Base-by-base conservation (phyloP, 2,888 invertebrate species). In the Seira sanloemensis region DNA sequence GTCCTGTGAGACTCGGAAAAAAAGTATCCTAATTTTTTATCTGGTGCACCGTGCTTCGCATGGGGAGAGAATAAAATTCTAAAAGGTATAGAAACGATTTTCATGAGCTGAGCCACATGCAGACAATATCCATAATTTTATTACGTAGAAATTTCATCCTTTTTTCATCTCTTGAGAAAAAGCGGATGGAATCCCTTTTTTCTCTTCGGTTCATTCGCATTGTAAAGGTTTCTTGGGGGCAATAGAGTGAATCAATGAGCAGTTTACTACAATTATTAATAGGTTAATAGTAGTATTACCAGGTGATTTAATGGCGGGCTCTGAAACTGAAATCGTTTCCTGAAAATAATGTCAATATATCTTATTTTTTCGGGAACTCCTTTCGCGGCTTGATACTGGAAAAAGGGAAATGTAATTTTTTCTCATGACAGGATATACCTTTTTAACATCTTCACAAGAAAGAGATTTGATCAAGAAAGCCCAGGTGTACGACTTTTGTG, bases 91-190 rank as follows among this genome's bases (percentile, higher is more conserved):
- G n/a, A 18, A 50, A 18, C 2, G n/a, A 50, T 50, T 2, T 50
- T 12, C 50, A 50, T 37, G 50, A 50, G 50, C 50, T 7, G 50
- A 50, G 50, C 50, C 50, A 50, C 50, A 50, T 50, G 50, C 50
- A 50, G 50, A 50, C 50, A 50, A 50, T 50, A 50, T 50, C 50
- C 50, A 50, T 50, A 50, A 50, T 50, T 50, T 50, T 50, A 50
- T 50, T 50, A 50, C 2, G 50, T n/a, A 50, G n/a, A 50, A 50
- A 50, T 50, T n/a, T 50, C 50, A 50, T 12, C 50, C 50, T 18
- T 50, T 50, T 50, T 50, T 50, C 50, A 18, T 50, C 50, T 50
- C 50, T 12, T 50, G 50, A 50, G 50, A 16, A 50, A 50, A 50
- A 50, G 12, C 12, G 50, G n/a, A 12, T n/a, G 16, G 16, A 12